Evolutionary conservation across 1,140 invertebrate species (phyloP), one percentile per base, ranked within the genome.

Genomic region (Cyphomyrmex costatus): DNA sequence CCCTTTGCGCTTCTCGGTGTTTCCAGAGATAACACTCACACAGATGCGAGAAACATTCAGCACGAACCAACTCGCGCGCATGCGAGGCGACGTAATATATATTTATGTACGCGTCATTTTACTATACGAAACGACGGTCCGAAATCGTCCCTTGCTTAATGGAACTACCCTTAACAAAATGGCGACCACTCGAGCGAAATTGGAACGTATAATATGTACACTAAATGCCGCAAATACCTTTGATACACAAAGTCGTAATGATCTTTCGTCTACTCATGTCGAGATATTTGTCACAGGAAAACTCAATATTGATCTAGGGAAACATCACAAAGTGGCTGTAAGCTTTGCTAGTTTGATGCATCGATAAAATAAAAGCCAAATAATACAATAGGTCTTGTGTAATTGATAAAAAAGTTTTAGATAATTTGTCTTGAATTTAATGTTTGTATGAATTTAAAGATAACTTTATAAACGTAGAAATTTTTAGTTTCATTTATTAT

Each of bases 111-210:
- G 79, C 56, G 53, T 83, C 68, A 73, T 83, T 83, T 83, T 27
- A 36, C 53, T 82, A 58, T 21, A 27, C 33, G 51, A 19, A 58
- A 82, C 79, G 53, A 33, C 68, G 53, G n/a, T 8, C 14, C 53
- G 79, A 60, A 83, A 83, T 83, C 68, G 70, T 27, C 53, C 61
- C 36, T 74, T 73, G 79, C 36, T 83, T 83, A 74, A 82, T 74
- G 68, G 53, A 83, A 83, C 79, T 83, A 36, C 79, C 68, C 79
- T 61, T 83, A 83, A 74, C 53, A 83, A 83, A 83, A 73, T 83
- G 79, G 79, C 68, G 53, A 83, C 53, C 68, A 73, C 68, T 83
- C 68, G 68, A 61, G 36, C 53, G 42, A 83, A 74, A 82, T 82
- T 82, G 51, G 79, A 14, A 82, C 60, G 33, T 82, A 60, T 60